Percentiles rank a stretch among this genome's conserved stretches.
phyloP scores from a whole-genome alignment of 2,113 vertebrate species.

The Antennarius striatus region DNA sequence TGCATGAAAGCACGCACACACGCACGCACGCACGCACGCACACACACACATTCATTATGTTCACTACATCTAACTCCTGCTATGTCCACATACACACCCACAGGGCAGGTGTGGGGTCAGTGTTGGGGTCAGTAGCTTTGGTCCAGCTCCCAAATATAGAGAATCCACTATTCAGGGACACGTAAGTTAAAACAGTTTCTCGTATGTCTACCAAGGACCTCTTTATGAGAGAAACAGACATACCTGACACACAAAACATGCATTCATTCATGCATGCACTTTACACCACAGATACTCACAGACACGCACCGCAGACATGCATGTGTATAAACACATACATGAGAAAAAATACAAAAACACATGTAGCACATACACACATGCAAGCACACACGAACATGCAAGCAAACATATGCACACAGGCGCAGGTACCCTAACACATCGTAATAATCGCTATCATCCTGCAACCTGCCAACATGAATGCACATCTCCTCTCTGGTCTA shows the following conservation, averaged over 20 bases:
- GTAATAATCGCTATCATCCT: constrained; percentile 55
- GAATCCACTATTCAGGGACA: constrained; percentile 62
- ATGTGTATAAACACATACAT: background rate
- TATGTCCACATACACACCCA: constrained; percentile 8
- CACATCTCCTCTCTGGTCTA: constrained; percentile 36
- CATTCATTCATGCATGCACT: constrained; percentile 38
- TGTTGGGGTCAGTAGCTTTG: constrained; percentile 63
- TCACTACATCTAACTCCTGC: background rate
- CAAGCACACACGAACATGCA: background rate
- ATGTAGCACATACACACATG: background rate
- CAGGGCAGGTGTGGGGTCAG: constrained; percentile 76
- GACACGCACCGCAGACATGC: constrained; percentile 7
- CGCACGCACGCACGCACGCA: background rate
- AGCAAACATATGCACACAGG: background rate
- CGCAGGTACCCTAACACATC: constrained; percentile 20
- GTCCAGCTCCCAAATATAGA: constrained; percentile 79
- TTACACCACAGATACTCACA: constrained; percentile 6
- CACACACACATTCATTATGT: background rate
- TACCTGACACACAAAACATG: constrained; percentile 58
- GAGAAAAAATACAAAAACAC: background rate
- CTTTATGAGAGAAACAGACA: constrained; percentile 53
- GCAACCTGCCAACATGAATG: constrained; percentile 55
- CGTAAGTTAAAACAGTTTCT: constrained; percentile 53
- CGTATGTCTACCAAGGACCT: constrained; percentile 58
- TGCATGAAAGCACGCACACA: background rate